Percentiles rank a stretch among this genome's conserved stretches.
Evolutionary conservation across 2,888 invertebrate species (phyloP).

Genomic region (Myopa tessellatipennis): DNA sequence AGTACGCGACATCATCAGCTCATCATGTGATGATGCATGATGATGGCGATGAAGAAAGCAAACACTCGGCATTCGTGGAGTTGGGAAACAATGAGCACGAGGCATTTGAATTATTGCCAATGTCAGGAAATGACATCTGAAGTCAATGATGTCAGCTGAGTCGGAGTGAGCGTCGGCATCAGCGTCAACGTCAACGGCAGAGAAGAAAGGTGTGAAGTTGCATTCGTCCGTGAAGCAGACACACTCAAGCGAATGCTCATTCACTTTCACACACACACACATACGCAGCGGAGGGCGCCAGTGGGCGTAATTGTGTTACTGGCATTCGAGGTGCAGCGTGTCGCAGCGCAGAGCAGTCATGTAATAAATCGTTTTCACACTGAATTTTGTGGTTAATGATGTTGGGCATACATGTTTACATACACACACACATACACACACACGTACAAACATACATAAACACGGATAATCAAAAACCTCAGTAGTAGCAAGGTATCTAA

Average conservation of each 20-base stretch:
- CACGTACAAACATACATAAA: slow-evolving; percentile 9
- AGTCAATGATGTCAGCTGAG: slow-evolving; percentile 23
- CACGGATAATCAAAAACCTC: slow-evolving; percentile 22
- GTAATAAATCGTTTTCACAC: slow-evolving; percentile 41
- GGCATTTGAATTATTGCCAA: slow-evolving; percentile 47
- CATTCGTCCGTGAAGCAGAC: not conserved
- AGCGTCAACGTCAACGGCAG: not conserved
- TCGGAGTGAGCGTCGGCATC: not conserved
- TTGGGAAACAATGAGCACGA: slow-evolving; percentile 7
- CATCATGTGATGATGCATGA: slow-evolving; percentile 17
- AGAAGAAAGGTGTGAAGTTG: slow-evolving; percentile 31
- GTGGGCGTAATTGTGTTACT: slow-evolving; percentile 37
- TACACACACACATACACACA: not conserved
- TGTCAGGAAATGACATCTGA: slow-evolving; percentile 50
- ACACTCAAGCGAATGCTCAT: not conserved
- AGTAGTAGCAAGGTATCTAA: slow-evolving; percentile 29
- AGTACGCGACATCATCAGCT: slow-evolving; percentile 21
- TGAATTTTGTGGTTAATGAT: slow-evolving; percentile 39
- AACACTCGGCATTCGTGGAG: not conserved
- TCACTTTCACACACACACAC: not conserved
- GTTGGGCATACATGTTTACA: not conserved
- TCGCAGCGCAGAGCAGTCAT: not conserved
- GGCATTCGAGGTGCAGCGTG: slow-evolving; percentile 18
- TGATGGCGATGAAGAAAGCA: not conserved
- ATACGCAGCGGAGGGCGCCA: not conserved